These are phyloP conservation scores for Oreochromis niloticus DNA, from an alignment of 2,113 vertebrate species.

Conservation along the genomic window DNA sequence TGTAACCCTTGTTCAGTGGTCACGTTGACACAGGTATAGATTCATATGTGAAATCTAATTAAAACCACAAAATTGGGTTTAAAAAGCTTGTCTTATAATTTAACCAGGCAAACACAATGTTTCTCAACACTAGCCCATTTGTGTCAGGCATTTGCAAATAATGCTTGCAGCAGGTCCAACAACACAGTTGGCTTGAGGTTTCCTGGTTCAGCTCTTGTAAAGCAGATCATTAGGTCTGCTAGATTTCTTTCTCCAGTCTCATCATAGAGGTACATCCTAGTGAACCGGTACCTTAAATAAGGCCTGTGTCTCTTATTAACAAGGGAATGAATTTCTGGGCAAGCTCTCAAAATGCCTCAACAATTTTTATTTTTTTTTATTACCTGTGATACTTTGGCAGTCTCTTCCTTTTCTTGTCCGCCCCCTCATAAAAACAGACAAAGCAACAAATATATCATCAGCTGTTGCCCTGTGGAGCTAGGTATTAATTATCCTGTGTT, in stretches of 20 bases:
- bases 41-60: not conserved
- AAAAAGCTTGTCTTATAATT: not conserved
- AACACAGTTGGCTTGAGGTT: not conserved
- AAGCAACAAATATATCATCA: constrained; percentile 58
- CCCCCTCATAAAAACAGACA: constrained; percentile 37
- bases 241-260: not conserved
- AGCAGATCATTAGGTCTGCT: not conserved
- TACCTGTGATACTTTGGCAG: constrained; percentile 17
- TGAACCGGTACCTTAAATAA: not conserved
- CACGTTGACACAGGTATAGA: not conserved
- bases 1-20: not conserved
- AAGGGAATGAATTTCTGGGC: not conserved
- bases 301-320: not conserved
- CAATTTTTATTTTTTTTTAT: not conserved
- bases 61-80: not conserved
- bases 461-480: constrained; percentile 49
- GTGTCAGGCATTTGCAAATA: not conserved
- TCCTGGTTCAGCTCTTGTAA: not conserved
- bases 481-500: constrained; percentile 66
- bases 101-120: not conserved
- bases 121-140: not conserved
- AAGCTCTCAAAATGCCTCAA: not conserved
- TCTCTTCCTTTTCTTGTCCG: not conserved
- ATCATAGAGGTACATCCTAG: not conserved
- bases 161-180: not conserved